Evolutionary conservation across 1,140 invertebrate species (phyloP).

Genomic region (Mya arenaria): DNA sequence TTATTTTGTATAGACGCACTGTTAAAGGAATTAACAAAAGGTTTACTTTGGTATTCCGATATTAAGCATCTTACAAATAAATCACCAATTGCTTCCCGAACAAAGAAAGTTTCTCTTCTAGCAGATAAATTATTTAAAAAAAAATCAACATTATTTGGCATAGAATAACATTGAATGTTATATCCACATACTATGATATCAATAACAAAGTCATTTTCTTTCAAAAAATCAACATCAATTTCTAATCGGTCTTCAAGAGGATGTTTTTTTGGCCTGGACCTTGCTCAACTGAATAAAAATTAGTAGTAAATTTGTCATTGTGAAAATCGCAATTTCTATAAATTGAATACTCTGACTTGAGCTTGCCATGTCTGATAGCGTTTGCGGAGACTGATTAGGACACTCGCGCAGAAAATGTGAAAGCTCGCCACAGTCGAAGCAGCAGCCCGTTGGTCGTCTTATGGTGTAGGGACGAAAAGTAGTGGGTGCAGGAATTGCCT

Average conservation of each 20-base stretch:
- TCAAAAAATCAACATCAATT: conserved; percentile 5
- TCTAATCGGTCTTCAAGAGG: conserved; percentile 44
- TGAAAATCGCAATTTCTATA: not conserved
- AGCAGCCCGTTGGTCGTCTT: not conserved
- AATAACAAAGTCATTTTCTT: conserved; percentile 19
- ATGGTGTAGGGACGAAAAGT: conserved; percentile 23
- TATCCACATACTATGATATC: conserved; percentile 13
- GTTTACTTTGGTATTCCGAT: not conserved
- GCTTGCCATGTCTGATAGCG: not conserved
- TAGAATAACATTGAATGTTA: conserved; percentile 29
- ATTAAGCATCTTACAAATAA: conserved; percentile 22
- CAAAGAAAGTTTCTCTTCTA: conserved; percentile 7
- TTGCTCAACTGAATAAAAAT: not conserved
- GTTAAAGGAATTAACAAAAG: not conserved
- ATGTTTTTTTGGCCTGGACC: conserved; percentile 26
- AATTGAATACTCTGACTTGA: conserved; percentile 34
- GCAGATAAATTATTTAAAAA: conserved; percentile 30
- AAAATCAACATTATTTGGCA: not conserved
- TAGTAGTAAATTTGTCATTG: not conserved
- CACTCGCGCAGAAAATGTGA: not conserved
- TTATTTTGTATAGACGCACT: not conserved
- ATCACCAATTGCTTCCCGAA: conserved; percentile 17
- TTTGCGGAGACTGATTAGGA: not conserved
- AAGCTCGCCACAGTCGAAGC: conserved; percentile 22
- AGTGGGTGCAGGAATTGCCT: not conserved